Evolutionary conservation across 2,888 invertebrate species (phyloP).

Genomic region (Clanis bilineata): DNA sequence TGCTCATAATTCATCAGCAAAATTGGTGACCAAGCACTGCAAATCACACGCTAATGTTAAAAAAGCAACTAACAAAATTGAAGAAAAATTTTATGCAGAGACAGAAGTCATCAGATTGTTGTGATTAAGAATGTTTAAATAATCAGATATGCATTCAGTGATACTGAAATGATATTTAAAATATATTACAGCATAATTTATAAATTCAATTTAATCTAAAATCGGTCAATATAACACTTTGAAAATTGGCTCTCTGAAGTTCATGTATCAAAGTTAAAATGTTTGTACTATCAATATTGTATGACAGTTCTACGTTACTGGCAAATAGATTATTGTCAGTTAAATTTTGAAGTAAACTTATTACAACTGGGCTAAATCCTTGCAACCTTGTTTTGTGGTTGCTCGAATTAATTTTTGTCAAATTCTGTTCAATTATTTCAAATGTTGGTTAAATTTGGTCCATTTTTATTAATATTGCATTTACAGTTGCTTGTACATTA

Average conservation of each 20-base stretch:
- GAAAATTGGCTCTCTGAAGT: too few relatives aligned
- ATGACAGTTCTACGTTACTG: not conserved
- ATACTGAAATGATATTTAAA: too few relatives aligned
- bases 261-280: not conserved
- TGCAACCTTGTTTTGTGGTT: not conserved
- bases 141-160: too few relatives aligned
- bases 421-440: not conserved
- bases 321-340: slow-evolving; percentile 2
- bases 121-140: too few relatives aligned
- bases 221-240: too few relatives aligned
- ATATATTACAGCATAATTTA: too few relatives aligned
- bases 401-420: not conserved
- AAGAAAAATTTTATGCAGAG: not conserved
- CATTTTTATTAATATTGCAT: not conserved
- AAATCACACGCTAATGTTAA: slow-evolving; percentile 39
- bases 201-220: too few relatives aligned
- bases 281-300: slow-evolving; percentile 12
- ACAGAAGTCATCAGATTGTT: too few relatives aligned
- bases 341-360: not conserved
- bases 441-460: not conserved
- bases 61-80: not conserved
- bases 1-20: not conserved
- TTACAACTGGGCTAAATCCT: not conserved
- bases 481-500: too few relatives aligned
- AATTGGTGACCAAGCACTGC: slow-evolving; percentile 41